Conservation (phyloP, 1,140 invertebrate species). For the Meloidogyne chitwoodi region DNA sequence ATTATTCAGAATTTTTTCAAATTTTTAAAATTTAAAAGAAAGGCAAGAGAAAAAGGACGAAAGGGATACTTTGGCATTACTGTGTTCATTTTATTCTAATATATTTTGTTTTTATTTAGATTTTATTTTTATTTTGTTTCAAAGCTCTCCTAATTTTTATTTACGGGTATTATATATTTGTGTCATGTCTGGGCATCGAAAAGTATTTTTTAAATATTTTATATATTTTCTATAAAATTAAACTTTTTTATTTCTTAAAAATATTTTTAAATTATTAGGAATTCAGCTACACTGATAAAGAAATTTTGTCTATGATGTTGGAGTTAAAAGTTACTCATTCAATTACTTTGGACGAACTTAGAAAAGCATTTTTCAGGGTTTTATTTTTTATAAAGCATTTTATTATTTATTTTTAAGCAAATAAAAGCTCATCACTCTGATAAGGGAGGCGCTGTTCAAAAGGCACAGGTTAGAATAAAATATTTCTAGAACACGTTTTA, state of each 20-base stretch:
- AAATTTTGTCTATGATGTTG: conserved; percentile 21
- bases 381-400: background rate
- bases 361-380: conserved; percentile 9
- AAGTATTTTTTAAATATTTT: background rate
- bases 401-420: conserved; percentile 19
- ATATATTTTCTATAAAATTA: background rate
- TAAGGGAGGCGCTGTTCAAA: conserved; percentile 18
- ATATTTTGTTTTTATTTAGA: background rate
- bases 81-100: background rate
- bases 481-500: too few relatives aligned
- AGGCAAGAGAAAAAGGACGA: too few relatives aligned
- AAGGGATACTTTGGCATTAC: too few relatives aligned
- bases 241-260: too few relatives aligned
- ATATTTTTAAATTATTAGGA: conserved; percentile 3
- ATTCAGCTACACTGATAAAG: conserved; percentile 11
- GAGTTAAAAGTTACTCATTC: conserved; percentile 11
- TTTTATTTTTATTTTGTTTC: background rate
- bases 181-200: background rate
- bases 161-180: background rate
- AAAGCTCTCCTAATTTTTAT: background rate
- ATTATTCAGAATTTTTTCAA: too few relatives aligned
- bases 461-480: conserved; percentile 18
- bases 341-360: conserved; percentile 5
- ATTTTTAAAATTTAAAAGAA: too few relatives aligned
- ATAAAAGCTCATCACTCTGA: conserved; percentile 25